A percentile compares a stretch with the other conserved stretches of the same genome.
These are phyloP conservation scores for Oxyteleia sp. DNA, from an alignment of 2,888 invertebrate species.

Conservation along the genomic window DNA sequence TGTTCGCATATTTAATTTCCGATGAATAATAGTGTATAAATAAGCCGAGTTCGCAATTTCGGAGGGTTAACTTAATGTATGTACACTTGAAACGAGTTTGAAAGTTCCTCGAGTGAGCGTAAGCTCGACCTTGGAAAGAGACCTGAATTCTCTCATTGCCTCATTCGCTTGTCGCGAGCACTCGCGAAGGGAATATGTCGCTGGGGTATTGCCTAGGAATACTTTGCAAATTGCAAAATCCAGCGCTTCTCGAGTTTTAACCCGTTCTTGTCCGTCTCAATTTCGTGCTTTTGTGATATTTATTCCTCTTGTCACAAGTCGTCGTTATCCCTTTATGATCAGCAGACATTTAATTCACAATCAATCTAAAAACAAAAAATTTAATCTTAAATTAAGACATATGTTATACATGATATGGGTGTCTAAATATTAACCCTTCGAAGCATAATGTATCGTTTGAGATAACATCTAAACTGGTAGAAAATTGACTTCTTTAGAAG, in stretches of 20 bases:
- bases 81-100: conserved; percentile 70
- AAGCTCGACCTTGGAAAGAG: conserved; percentile 78
- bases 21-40: no score
- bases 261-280: not conserved
- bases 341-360: no score
- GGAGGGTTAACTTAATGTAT: conserved; percentile 52
- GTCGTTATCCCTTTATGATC: no score
- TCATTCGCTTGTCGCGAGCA: conserved; percentile 67
- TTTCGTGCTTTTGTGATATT: conserved; percentile 10
- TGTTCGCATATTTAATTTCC: no score
- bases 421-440: no score
- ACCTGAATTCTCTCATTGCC: conserved; percentile 79
- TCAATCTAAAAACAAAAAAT: no score
- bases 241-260: not conserved
- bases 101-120: conserved; percentile 70
- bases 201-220: conserved; percentile 25
- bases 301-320: no score
- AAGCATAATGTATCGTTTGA: no score
- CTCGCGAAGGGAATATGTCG: conserved; percentile 48
- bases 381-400: no score
- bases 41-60: conserved; percentile 45
- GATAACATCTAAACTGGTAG: no score
- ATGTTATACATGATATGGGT: no score
- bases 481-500: no score
- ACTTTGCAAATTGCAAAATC: conserved; percentile 41